phyloP scores from a whole-genome alignment of 2,888 invertebrate species.

The Bhutanitis thaidina region DNA sequence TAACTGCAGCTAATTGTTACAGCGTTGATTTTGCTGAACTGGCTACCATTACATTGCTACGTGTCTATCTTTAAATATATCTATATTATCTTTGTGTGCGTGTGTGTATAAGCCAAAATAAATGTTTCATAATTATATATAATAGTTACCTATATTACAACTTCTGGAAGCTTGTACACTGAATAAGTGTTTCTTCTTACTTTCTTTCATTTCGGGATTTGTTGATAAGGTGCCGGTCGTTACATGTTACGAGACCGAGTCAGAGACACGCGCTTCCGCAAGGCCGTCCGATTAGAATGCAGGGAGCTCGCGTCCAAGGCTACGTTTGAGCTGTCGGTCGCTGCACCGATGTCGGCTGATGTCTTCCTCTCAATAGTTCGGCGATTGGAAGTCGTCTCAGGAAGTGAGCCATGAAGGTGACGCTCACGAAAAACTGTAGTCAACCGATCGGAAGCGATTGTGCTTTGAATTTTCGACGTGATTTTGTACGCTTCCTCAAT shows the following conservation, averaged over 20 bases:
- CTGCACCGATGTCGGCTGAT: slow-evolving; percentile 57
- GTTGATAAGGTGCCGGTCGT: slow-evolving; percentile 50
- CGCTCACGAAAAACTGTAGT: slow-evolving; percentile 51
- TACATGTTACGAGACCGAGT: slow-evolving; percentile 62
- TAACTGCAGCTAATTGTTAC: too few relatives aligned
- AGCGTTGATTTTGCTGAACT: too few relatives aligned
- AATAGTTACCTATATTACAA: too few relatives aligned
- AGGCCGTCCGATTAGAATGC: slow-evolving; percentile 77
- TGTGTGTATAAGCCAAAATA: too few relatives aligned
- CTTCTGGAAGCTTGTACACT: too few relatives aligned
- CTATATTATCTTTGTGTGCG: too few relatives aligned
- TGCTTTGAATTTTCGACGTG: slow-evolving; percentile 67
- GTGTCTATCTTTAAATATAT: too few relatives aligned
- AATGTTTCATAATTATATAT: too few relatives aligned
- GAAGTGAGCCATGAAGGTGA: slow-evolving; percentile 71
- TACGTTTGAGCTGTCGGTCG: slow-evolving; percentile 67
- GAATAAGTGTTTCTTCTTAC: too few relatives aligned
- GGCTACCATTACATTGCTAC: too few relatives aligned
- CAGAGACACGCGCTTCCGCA: slow-evolving; percentile 73
- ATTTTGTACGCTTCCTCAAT: slow-evolving; percentile 49
- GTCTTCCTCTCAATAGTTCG: slow-evolving; percentile 66
- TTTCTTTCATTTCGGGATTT: not conserved
- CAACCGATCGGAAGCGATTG: slow-evolving; percentile 67
- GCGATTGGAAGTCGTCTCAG: slow-evolving; percentile 59
- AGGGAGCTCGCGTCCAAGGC: slow-evolving; percentile 77